Conservation (phyloP, 2,888 invertebrate genomes). For the Synanthedon tipuliformis region DNA sequence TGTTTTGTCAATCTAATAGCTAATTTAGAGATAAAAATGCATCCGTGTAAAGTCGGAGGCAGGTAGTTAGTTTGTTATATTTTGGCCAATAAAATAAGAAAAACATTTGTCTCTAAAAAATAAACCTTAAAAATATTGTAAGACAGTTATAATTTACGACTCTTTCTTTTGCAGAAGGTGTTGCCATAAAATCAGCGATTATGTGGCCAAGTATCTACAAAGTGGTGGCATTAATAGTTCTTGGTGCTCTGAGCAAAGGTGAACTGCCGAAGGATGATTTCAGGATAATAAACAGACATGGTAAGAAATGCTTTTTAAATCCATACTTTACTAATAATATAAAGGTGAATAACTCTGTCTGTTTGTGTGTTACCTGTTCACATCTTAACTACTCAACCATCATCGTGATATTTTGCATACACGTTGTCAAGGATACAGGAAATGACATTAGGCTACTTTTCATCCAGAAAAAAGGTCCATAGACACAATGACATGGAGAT, state of each 20-base stretch:
- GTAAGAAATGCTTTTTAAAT: conserved; percentile 17
- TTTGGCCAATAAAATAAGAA: conserved; percentile 1
- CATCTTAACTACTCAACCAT: no score
- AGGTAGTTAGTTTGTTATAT: no score
- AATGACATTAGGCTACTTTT: no score
- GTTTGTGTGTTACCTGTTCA: no score
- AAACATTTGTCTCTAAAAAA: conserved; percentile 1
- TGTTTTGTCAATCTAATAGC: no score
- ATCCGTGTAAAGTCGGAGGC: no score
- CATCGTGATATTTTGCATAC: no score
- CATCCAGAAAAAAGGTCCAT: no score
- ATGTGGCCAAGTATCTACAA: conserved; percentile 36
- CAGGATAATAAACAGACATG: conserved; percentile 63
- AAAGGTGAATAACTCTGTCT: neutral
- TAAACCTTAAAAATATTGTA: neutral
- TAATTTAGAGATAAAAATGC: no score
- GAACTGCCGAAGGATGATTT: conserved; percentile 60
- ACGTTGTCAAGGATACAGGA: no score
- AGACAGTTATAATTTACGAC: neutral
- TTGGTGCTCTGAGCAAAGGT: conserved; percentile 46
- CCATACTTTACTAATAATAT: no score
- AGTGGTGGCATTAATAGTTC: conserved; percentile 40
- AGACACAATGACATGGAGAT: no score
- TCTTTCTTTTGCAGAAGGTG: conserved; percentile 25
- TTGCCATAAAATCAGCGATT: conserved; percentile 11